Conservation (phyloP, 2,888 invertebrate species). For the Nomada goodeniana region DNA sequence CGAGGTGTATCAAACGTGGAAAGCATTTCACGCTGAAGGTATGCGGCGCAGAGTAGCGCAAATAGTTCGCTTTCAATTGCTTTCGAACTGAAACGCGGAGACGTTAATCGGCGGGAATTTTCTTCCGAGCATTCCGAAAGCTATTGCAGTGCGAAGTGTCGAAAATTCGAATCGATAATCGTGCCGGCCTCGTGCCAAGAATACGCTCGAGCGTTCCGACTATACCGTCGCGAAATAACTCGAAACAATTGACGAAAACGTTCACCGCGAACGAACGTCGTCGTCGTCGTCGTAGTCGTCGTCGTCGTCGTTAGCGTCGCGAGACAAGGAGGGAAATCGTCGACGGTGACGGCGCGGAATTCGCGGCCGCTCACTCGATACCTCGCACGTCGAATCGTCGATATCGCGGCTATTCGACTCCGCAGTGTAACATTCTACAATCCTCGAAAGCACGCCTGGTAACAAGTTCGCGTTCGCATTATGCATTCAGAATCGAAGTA, state of each 20-base stretch:
- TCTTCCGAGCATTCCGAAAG: too few relatives aligned
- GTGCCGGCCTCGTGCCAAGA: too few relatives aligned
- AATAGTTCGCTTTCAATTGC: too few relatives aligned
- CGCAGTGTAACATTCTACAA: slow-evolving; percentile 33
- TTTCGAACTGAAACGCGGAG: too few relatives aligned
- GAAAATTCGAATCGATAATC: too few relatives aligned
- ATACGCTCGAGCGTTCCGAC: too few relatives aligned
- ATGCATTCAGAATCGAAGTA: neutral
- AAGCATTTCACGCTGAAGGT: too few relatives aligned
- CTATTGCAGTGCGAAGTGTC: too few relatives aligned
- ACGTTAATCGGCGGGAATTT: too few relatives aligned
- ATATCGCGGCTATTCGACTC: slow-evolving; percentile 45
- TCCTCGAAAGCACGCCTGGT: slow-evolving; percentile 1
- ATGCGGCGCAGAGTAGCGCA: too few relatives aligned
- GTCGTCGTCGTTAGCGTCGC: neutral
- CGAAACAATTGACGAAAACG: too few relatives aligned
- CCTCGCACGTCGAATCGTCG: slow-evolving; percentile 19
- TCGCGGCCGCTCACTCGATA: slow-evolving; percentile 42
- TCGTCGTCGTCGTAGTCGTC: neutral
- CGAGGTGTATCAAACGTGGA: slow-evolving; percentile 1
- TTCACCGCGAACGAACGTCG: neutral
- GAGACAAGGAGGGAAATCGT: slow-evolving; percentile 21
- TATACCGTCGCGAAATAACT: too few relatives aligned
- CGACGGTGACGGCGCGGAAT: slow-evolving; percentile 28
- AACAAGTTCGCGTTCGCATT: slow-evolving; percentile 8